phyloP scores from a whole-genome alignment of 1,140 invertebrate genomes.

The Drosophila kepulauana region DNA sequence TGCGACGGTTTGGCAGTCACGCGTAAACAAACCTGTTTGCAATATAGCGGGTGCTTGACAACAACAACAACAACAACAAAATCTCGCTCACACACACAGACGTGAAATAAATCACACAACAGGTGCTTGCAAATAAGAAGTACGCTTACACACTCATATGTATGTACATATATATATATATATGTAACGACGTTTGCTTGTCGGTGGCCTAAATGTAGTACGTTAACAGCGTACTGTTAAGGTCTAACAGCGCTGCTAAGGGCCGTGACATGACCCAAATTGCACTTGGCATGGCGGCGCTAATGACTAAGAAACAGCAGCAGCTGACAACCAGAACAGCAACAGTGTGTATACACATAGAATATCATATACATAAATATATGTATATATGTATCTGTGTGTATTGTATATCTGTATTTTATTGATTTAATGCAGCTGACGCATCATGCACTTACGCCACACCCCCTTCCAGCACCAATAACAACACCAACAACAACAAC shows the following conservation, averaged over 20 bases:
- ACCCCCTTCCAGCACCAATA: background rate
- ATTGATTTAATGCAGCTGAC: slow-evolving; percentile 44
- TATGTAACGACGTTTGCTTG: background rate
- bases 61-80: slow-evolving; percentile 25
- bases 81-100: background rate
- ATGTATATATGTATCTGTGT: background rate
- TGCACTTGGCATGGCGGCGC: slow-evolving; percentile 11
- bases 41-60: slow-evolving; percentile 28
- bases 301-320: slow-evolving; percentile 21
- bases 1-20: slow-evolving; percentile 35
- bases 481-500: too few species aligned
- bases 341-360: slow-evolving; percentile 5
- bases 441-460: slow-evolving; percentile 16
- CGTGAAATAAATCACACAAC: slow-evolving; percentile 11
- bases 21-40: slow-evolving; percentile 50
- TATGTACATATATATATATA: background rate
- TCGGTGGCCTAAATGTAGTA: slow-evolving; percentile 32
- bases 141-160: background rate
- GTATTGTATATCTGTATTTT: background rate
- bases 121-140: slow-evolving; percentile 24
- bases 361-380: background rate
- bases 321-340: slow-evolving; percentile 25
- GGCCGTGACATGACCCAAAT: slow-evolving; percentile 33
- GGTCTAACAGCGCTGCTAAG: slow-evolving; percentile 26
- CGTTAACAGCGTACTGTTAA: slow-evolving; percentile 10